phyloP scores from a whole-genome alignment of 2,113 vertebrate species.

The Oreochromis tanganicae region DNA sequence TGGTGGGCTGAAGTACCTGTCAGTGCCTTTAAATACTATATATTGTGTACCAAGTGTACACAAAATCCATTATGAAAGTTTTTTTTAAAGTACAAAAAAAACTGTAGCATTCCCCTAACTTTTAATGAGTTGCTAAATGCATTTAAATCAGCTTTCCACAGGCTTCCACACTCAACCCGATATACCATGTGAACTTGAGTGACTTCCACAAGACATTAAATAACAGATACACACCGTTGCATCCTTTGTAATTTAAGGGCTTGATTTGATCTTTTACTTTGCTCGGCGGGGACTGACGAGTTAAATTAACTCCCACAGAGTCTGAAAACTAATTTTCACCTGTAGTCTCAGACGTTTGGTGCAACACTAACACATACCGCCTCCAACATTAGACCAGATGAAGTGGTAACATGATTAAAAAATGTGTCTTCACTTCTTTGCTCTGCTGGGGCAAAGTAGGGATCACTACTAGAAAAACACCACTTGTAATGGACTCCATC shows the following conservation, averaged over 20 bases:
- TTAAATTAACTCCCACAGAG: background rate
- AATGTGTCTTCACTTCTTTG: background rate
- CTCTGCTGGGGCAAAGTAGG: background rate
- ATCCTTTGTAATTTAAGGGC: background rate
- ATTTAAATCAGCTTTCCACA: background rate
- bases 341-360: background rate
- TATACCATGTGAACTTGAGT: background rate
- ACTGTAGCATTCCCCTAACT: background rate
- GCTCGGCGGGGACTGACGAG: background rate
- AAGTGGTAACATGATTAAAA: background rate
- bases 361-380: background rate
- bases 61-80: background rate
- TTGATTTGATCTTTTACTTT: background rate
- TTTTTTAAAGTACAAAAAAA: background rate
- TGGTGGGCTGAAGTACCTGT: background rate
- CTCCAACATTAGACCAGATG: background rate
- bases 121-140: background rate
- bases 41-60: background rate
- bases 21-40: background rate
- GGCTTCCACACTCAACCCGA: background rate
- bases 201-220: background rate
- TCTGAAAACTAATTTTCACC: conserved; percentile 2
- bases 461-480: background rate
- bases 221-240: background rate
- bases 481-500: background rate